Base-by-base conservation (phyloP, 1,140 invertebrate genomes). In the Neodiprion fabricii region DNA sequence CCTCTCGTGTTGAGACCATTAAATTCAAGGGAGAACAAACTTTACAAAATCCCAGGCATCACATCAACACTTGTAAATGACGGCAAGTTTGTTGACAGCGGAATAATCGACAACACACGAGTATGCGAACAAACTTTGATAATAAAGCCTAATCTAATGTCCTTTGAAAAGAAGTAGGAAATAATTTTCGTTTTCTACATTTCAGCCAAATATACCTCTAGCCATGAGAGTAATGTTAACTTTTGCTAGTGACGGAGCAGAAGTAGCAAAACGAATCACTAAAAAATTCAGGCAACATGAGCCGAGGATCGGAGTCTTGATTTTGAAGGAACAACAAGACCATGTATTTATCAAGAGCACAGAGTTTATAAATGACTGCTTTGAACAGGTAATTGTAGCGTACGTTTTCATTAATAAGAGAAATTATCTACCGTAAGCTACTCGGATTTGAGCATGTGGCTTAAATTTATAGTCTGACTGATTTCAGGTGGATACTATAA, bases 311-410 rank as follows among this genome's bases (percentile, higher is more conserved):
- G 85, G 85, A 47, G 84, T 85, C 21, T 14, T 86, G 5, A 83
- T 85, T 70, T 79, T 86, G 48, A 80, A 84, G 75, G 85, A 86
- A 73, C 53, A 61, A 17, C 84, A 85, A 74, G 80, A 82, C 65
- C 82, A 83, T 71, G 85, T 11, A 83, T 80, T 17, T 77, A 77
- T 71, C 79, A 67, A 74, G 83, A 80, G 10, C 81, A 40, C 83
- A 77, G 81, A 84, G 72, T 86, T 86, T 61, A 77, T 86, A 71
- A 80, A 86, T 17, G 83, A 86, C 75, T 86, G 84, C 75, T 85
- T 86, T 66, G 80, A 79, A 65, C 85, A 85, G 74, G 82, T 82
- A 77, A 77, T 61, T 65, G 7, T 4, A 70, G 28, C 53, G 53
- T 14, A 49, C 48, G 40, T 61, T 10, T n/a, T 75, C 67, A 48